Base-by-base conservation (phyloP, 2,797 vertebrate species). In the Myotis pilosus region DNA sequence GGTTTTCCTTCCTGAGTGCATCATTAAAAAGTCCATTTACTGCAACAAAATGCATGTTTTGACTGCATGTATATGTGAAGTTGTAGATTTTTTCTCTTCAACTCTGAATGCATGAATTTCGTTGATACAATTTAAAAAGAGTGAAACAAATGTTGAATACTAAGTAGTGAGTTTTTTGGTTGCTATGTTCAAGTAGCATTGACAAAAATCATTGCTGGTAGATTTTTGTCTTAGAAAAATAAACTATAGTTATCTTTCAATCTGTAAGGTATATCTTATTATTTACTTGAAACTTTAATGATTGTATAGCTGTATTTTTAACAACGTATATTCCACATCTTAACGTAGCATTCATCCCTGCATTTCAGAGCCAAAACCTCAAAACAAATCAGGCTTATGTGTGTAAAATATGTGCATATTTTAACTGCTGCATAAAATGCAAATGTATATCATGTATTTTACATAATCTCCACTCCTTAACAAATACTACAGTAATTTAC, bases 331-430 rank as follows among this genome's bases (percentile, higher is more conserved):
- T 92, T 85, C 86, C 75, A 76, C 38, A 71, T 90, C 72, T 94
- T 96, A 89, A 23, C 91, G 19, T 81, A 68, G 36, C 47, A 90
- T 57, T 92, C 83, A 79, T 74, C 55, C 93, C 62, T 91, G 57
- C 87, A 72, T 69, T 93, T 95, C 85, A 94, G 78, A 94, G 33
- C 22, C 55, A 85, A 88, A 92, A 87, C 12, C 69, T 94, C 72
- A 96, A 94, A 95, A 94, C 90, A 94, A 96, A 91, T 95, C 53
- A 93, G 68, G 55, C n/a, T 79, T 91, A 68, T 82, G 28, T 84
- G 8, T 76, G 17, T 89, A 84, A 97, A 96, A 97, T 94, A 95
- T 96, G 91, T 96, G 60, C 89, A 95, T 97, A 96, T 94, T 96
- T 95, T 74, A 95, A 86, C 30, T 81, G 60, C 41, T 69, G 16